phyloP scores from a whole-genome alignment of 2,797 vertebrate genomes.

The Darevskia mixta region DNA sequence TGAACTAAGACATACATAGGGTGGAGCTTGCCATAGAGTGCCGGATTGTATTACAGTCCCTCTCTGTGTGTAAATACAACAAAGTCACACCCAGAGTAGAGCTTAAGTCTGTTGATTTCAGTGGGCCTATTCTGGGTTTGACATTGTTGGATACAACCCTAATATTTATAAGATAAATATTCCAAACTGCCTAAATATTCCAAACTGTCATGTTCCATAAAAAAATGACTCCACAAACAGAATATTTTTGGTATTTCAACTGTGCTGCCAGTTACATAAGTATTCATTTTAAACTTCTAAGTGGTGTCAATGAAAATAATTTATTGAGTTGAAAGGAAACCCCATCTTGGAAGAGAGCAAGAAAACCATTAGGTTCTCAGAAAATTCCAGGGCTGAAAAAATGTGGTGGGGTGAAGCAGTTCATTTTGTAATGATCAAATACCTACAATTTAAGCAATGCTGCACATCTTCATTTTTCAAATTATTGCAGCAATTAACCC shows the following conservation, averaged over 20 bases:
- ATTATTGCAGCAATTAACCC: slow-evolving; percentile 68
- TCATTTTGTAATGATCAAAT: slow-evolving; percentile 62
- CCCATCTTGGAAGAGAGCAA: slow-evolving; percentile 10
- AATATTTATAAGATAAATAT: not conserved
- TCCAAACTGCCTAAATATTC: slow-evolving; percentile 4
- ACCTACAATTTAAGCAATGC: slow-evolving; percentile 67
- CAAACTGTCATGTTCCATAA: slow-evolving; percentile 38
- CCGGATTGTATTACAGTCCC: not conserved
- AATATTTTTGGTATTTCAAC: slow-evolving; percentile 41
- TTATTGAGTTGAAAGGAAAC: slow-evolving; percentile 45
- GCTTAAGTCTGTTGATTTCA: no score
- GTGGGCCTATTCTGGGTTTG: no score
- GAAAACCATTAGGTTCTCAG: slow-evolving; percentile 45
- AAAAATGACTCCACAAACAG: slow-evolving; percentile 36
- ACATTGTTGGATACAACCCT: not conserved
- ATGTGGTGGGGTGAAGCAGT: slow-evolving; percentile 17
- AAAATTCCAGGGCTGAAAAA: slow-evolving; percentile 4
- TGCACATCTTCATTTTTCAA: slow-evolving; percentile 68
- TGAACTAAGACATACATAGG: no score
- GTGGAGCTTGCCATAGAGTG: no score
- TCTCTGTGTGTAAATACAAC: not conserved
- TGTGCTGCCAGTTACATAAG: slow-evolving; percentile 52
- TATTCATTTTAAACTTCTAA: slow-evolving; percentile 57
- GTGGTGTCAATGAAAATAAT: slow-evolving; percentile 57
- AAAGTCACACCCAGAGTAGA: no score